Conservation (phyloP, 2,113 vertebrate genomes). For the Mesembrinibis cayennensis region DNA sequence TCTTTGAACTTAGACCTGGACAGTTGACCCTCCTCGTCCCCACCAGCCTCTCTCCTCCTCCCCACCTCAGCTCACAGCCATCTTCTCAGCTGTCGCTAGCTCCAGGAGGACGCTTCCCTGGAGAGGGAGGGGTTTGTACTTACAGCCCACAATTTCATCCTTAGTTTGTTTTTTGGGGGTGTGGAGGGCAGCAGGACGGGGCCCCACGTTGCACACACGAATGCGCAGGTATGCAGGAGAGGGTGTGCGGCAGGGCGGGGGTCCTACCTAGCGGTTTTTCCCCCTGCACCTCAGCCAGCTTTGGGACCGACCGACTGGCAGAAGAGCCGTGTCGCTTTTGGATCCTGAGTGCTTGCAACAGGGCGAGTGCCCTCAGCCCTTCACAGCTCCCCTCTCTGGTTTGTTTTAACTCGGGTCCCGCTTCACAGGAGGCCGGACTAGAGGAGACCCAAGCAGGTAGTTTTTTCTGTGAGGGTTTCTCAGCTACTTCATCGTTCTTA, state of each 20-base stretch:
- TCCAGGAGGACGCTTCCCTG: neutral
- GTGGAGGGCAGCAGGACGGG: neutral
- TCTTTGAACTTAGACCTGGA: constrained; percentile 34
- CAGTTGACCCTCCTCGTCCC: neutral
- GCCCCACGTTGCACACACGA: neutral
- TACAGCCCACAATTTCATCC: neutral
- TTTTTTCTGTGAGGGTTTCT: neutral
- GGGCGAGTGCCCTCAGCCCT: neutral
- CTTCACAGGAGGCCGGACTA: neutral
- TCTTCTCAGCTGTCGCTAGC: neutral
- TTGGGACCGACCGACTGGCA: neutral
- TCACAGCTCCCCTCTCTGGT: neutral
- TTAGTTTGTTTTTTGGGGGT: neutral
- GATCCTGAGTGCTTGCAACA: neutral
- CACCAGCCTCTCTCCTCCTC: neutral
- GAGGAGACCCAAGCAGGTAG: neutral
- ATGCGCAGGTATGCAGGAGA: neutral
- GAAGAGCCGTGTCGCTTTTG: neutral
- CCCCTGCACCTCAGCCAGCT: neutral
- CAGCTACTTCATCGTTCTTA: neutral
- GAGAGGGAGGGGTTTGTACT: neutral
- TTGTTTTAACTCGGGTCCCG: neutral
- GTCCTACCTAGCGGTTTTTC: neutral
- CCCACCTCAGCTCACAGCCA: neutral
- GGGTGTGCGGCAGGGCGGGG: neutral